Conservation (phyloP, 2,113 vertebrate genomes). For the Notechis scutatus region DNA sequence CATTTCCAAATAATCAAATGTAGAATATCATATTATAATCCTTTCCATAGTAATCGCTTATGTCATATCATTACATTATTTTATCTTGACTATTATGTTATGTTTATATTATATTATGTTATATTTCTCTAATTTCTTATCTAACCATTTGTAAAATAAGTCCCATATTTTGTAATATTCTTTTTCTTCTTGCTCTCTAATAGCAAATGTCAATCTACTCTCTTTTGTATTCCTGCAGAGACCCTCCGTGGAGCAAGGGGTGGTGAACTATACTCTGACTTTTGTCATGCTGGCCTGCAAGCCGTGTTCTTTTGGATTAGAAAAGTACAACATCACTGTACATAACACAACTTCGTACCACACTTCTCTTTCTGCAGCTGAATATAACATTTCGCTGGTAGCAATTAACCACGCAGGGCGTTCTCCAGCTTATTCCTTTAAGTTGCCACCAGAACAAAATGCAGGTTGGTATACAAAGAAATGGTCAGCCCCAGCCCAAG, state of each 20-base stretch:
- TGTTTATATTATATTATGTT: too few relatives aligned
- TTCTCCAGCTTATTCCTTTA: accelerated
- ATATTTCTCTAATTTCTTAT: too few relatives aligned
- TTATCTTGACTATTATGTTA: too few relatives aligned
- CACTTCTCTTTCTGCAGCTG: conserved; percentile 48
- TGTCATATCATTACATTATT: too few relatives aligned
- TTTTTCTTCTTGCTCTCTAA: too few relatives aligned
- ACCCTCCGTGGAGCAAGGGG: not conserved
- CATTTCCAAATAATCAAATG: too few relatives aligned
- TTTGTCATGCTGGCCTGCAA: conserved; percentile 35
- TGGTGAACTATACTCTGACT: not conserved
- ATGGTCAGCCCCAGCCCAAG: not conserved
- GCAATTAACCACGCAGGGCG: not conserved
- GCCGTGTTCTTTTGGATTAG: not conserved
- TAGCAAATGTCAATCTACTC: too few relatives aligned
- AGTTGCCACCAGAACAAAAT: not conserved
- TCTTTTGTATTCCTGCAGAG: not conserved
- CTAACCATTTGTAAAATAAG: too few relatives aligned
- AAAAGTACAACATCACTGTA: too few relatives aligned
- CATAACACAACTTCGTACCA: not conserved
- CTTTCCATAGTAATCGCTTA: too few relatives aligned
- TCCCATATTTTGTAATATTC: too few relatives aligned
- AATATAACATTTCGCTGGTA: conserved; percentile 41
- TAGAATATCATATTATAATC: too few relatives aligned
- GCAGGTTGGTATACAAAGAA: conserved; percentile 62